Evolutionary conservation across 2,888 invertebrate species (phyloP).

Genomic region (Dysmachus trigonus): DNA sequence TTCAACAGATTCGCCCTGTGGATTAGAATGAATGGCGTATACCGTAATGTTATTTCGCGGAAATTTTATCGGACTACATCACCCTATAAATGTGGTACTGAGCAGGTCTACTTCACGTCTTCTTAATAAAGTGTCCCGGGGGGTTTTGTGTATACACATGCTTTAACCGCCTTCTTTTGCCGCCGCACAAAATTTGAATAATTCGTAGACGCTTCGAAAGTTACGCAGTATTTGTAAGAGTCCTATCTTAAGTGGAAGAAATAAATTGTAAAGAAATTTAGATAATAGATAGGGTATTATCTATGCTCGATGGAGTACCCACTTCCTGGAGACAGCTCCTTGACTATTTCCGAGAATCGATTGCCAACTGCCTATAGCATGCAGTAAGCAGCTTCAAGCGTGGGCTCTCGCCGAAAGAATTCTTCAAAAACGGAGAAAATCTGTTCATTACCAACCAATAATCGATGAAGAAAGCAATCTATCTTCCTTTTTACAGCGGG

Average conservation of each 20-base stretch:
- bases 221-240: background rate
- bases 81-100: too few relatives aligned
- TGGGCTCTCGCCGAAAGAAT: background rate
- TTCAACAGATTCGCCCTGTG: too few relatives aligned
- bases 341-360: background rate
- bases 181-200: background rate
- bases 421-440: background rate
- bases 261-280: background rate
- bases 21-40: too few relatives aligned
- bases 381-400: background rate
- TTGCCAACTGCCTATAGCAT: background rate
- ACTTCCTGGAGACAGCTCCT: background rate
- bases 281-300: background rate
- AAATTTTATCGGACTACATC: too few relatives aligned
- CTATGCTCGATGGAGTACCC: background rate
- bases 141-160: too few relatives aligned
- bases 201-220: background rate
- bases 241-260: background rate
- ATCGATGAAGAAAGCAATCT: slow-evolving; percentile 3
- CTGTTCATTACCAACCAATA: slow-evolving; percentile 11
- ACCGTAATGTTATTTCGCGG: too few relatives aligned
- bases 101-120: too few relatives aligned
- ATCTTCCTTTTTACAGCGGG: background rate
- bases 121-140: too few relatives aligned
- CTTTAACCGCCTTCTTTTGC: background rate